Conservation (phyloP, 1,140 invertebrate species). For the Dendrolimus punctatus region DNA sequence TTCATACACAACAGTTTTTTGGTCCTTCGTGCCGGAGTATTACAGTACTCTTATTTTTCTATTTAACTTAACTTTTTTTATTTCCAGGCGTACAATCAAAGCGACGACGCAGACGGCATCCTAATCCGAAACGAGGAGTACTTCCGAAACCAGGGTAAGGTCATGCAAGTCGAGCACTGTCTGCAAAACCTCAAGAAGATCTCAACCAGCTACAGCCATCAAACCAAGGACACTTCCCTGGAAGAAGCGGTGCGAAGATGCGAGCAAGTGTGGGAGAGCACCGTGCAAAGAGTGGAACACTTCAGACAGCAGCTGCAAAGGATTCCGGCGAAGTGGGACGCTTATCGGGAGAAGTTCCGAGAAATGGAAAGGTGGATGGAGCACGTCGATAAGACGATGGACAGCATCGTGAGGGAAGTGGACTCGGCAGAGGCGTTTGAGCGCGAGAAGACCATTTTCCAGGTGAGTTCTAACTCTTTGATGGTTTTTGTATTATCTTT, state of each 20-base stretch:
- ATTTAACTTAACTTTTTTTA: too few species aligned
- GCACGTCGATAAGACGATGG: slow-evolving; percentile 85
- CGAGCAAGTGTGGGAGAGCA: slow-evolving; percentile 81
- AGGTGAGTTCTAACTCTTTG: slow-evolving; percentile 74
- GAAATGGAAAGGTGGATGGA: slow-evolving; percentile 95
- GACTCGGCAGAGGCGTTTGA: slow-evolving; percentile 91
- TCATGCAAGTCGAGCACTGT: slow-evolving; percentile 81
- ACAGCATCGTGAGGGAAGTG: slow-evolving; percentile 87
- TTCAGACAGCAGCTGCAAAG: slow-evolving; percentile 85
- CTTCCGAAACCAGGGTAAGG: slow-evolving; percentile 79
- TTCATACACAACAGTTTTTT: too few species aligned
- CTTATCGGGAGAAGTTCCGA: slow-evolving; percentile 86
- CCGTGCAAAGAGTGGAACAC: slow-evolving; percentile 77
- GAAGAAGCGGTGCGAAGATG: slow-evolving; percentile 78
- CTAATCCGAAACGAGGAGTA: slow-evolving; percentile 84
- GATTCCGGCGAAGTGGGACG: slow-evolving; percentile 92
- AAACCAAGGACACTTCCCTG: slow-evolving; percentile 77
- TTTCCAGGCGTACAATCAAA: slow-evolving; percentile 81
- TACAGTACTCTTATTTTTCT: too few species aligned
- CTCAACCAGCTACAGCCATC: slow-evolving; percentile 75
- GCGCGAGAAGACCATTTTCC: slow-evolving; percentile 88
- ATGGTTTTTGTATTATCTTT: neutral
- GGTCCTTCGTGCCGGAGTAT: too few species aligned
- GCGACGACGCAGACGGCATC: slow-evolving; percentile 86
- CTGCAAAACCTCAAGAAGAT: slow-evolving; percentile 84